phyloP scores from a whole-genome alignment of 2,797 vertebrate species.

The Rhinoraja longicauda region DNA sequence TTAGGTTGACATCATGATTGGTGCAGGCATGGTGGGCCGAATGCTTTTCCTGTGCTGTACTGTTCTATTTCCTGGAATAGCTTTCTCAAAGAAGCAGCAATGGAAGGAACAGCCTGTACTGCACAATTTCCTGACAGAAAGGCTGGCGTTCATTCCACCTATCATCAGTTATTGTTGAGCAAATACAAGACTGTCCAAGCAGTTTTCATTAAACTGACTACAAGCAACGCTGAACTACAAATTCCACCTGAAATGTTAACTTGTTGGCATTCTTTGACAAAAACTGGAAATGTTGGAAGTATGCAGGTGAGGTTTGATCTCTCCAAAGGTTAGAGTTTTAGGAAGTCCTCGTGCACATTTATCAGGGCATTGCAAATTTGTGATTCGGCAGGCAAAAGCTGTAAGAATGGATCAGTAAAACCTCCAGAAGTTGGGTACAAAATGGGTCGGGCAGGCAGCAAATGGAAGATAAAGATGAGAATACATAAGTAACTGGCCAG shows the following conservation, averaged over 20 bases:
- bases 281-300: neutral
- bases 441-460: too few relatives aligned
- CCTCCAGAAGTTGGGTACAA: neutral
- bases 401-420: neutral
- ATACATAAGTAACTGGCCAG: neutral
- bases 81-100: neutral
- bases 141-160: neutral
- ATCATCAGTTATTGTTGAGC: neutral
- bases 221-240: neutral
- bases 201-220: neutral
- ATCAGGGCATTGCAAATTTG: neutral
- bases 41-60: too few relatives aligned
- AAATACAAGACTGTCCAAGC: neutral
- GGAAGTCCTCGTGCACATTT: neutral
- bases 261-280: neutral
- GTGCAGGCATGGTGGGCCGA: too few relatives aligned
- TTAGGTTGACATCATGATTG: too few relatives aligned
- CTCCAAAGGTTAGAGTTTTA: too few relatives aligned
- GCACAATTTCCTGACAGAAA: neutral
- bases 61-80: neutral
- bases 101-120: neutral
- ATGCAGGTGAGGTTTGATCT: neutral
- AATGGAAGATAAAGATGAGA: neutral
- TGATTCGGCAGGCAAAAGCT: neutral
- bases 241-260: neutral